Conservation (phyloP, 2,113 vertebrate species). For the Tyto alba region DNA sequence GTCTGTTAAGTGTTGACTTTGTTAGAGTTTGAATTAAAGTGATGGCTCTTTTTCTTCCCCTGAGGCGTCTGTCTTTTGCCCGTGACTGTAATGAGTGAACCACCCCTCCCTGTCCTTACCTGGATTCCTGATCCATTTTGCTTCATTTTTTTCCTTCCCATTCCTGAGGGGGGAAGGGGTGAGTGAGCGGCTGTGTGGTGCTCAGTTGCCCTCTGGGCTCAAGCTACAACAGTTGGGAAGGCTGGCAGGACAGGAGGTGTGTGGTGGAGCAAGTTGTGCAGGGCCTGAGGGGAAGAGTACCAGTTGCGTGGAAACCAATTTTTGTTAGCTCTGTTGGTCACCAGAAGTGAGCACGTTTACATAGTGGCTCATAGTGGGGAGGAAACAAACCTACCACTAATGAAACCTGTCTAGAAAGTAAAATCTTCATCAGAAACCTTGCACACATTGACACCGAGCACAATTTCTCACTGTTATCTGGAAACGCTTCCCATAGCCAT, state of each 20-base stretch:
- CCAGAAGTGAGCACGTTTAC: fast-evolving
- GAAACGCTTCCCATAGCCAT: fast-evolving
- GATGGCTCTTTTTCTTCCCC: no score
- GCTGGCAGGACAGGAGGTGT: neutral
- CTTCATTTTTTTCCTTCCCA: no score
- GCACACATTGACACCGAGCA: fast-evolving
- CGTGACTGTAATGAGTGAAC: no score
- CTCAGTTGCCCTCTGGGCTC: no score
- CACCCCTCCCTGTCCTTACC: no score
- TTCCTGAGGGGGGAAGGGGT: no score
- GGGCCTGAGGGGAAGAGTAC: neutral
- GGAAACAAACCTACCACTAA: neutral
- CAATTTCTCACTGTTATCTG: neutral
- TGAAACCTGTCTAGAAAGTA: neutral
- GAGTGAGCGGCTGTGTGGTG: no score
- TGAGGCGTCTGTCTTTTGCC: no score
- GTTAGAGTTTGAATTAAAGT: no score
- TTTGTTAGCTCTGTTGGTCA: neutral
- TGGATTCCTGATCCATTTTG: no score
- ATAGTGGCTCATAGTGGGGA: neutral
- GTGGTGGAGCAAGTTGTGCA: fast-evolving
- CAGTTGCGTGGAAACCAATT: neutral
- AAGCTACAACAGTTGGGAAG: no score
- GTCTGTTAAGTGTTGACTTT: no score
- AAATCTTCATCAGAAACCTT: neutral